Conservation (phyloP, 2,888 invertebrate genomes). For the Gisinianus flammeolus region DNA sequence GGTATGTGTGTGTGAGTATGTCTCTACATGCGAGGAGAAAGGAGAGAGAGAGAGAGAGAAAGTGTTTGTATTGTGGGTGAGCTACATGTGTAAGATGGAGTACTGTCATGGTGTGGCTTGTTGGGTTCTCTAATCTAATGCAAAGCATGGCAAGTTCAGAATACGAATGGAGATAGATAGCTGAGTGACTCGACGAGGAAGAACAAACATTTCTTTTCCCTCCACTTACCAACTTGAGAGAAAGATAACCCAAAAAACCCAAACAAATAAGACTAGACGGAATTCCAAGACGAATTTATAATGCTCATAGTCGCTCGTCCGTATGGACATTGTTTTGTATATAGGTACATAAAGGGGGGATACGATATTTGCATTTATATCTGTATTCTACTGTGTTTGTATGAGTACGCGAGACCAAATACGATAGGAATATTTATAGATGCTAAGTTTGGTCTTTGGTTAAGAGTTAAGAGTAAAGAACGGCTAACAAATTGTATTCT, state of each 20-base stretch:
- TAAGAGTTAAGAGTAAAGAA: background rate
- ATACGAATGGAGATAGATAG: slow-evolving; percentile 14
- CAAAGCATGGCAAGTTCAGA: background rate
- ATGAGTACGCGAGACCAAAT: background rate
- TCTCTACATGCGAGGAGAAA: background rate
- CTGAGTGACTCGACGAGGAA: background rate
- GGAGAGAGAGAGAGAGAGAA: background rate
- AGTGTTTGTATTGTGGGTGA: background rate
- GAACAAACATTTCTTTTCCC: background rate
- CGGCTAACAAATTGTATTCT: background rate
- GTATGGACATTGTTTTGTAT: no score
- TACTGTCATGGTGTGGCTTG: background rate
- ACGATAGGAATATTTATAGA: background rate
- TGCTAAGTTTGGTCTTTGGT: background rate
- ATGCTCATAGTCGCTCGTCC: no score
- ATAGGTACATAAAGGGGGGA: no score
- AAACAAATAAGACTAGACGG: background rate
- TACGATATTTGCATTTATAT: no score
- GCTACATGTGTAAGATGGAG: background rate
- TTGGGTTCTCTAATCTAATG: slow-evolving; percentile 4
- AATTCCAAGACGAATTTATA: background rate
- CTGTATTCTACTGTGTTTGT: background rate
- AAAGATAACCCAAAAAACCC: background rate
- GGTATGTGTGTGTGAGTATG: background rate
- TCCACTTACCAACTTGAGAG: background rate